Evolutionary conservation across 1,140 invertebrate genomes (phyloP).

Genomic region (Epicauta chinensis): DNA sequence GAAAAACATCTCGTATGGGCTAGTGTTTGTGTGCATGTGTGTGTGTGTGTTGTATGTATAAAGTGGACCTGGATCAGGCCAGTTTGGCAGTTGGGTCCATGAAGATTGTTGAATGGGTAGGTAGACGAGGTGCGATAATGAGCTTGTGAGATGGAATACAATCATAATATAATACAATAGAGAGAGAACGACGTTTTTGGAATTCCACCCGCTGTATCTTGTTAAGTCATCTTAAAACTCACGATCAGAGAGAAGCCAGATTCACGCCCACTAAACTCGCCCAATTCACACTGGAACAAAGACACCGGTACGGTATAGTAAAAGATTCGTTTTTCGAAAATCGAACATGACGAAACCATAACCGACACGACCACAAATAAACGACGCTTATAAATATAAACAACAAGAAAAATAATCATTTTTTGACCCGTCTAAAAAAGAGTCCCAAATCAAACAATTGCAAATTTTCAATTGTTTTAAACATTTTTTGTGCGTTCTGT

Average conservation of each 20-base stretch:
- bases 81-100: conserved; percentile 32
- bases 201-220: conserved; percentile 42
- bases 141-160: conserved; percentile 32
- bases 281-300: conserved; percentile 18
- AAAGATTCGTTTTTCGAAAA: conserved; percentile 1
- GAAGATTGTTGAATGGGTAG: conserved; percentile 30
- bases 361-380: no score
- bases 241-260: conserved; percentile 30
- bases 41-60: conserved; percentile 3
- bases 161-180: conserved; percentile 7
- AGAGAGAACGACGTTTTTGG: conserved; percentile 32
- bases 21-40: no score
- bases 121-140: conserved; percentile 41
- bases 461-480: no score
- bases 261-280: conserved; percentile 24
- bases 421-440: no score
- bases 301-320: conserved; percentile 1
- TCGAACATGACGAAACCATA: no score
- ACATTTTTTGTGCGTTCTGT: no score
- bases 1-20: no score
- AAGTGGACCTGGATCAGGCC: conserved; percentile 17
- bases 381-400: no score
- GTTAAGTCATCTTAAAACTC: conserved; percentile 40
- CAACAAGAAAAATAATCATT: no score
- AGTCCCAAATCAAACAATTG: no score